phyloP scores from a whole-genome alignment of 2,113 vertebrate species.

The Coturnix japonica region DNA sequence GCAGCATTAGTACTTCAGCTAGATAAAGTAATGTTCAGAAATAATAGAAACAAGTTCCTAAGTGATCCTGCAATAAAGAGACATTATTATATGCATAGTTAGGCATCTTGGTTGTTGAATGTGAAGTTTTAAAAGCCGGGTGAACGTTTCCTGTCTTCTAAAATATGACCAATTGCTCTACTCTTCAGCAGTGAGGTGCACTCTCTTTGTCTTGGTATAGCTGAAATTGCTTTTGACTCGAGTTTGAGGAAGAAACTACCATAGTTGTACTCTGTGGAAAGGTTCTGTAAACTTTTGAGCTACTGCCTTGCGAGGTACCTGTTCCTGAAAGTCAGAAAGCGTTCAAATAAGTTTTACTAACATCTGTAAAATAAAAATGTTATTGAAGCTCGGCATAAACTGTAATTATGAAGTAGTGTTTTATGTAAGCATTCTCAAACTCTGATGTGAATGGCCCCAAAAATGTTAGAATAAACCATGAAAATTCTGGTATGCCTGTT shows the following conservation, averaged over 20 bases:
- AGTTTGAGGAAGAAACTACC: not conserved
- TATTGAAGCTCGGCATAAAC: not conserved
- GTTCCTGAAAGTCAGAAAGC: not conserved
- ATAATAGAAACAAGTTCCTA: not conserved
- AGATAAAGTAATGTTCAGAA: rapidly evolving
- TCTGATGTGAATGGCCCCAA: not conserved
- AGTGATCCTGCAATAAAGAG: not conserved
- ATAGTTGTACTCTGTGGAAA: not conserved
- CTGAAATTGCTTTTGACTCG: not conserved
- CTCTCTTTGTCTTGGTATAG: not conserved
- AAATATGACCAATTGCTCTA: not conserved
- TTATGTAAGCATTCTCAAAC: not conserved
- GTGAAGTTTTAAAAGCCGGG: not conserved
- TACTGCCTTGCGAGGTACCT: not conserved
- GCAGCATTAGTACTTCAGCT: rapidly evolving
- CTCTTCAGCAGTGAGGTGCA: not conserved
- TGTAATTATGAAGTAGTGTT: not conserved
- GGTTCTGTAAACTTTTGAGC: not conserved
- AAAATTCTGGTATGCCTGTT: not conserved
- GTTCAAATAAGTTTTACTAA: not conserved
- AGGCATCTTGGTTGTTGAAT: not conserved
- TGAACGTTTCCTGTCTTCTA: not conserved
- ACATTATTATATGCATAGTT: not conserved
- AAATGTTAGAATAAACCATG: not conserved
- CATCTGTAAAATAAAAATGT: not conserved